Evolutionary conservation across 2,797 vertebrate species (phyloP).

Genomic region (Protonibea diacanthus): DNA sequence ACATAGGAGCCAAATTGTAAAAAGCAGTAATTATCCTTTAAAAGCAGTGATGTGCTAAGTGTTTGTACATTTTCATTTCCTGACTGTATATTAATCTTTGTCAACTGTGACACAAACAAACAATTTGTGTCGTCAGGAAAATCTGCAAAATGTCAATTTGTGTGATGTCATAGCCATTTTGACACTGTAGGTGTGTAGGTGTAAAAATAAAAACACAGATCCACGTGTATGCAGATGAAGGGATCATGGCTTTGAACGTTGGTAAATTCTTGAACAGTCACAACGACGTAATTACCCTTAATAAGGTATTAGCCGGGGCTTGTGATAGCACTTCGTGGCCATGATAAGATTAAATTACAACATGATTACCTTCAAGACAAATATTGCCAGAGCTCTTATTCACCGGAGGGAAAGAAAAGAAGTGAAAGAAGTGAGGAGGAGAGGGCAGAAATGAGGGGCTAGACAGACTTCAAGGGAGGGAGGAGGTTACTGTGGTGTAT

Average conservation of each 20-base stretch:
- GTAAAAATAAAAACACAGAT: conserved; percentile 6
- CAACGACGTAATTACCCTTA: background rate
- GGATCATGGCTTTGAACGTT: conserved; percentile 17
- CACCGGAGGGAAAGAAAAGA: conserved; percentile 16
- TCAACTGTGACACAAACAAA: background rate
- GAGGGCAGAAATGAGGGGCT: conserved; percentile 48
- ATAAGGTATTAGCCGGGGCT: conserved; percentile 14
- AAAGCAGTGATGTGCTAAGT: background rate
- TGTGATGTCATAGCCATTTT: too few species aligned
- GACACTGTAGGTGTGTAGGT: too few species aligned
- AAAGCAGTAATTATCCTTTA: background rate
- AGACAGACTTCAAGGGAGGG: conserved; percentile 65
- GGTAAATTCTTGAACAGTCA: conserved; percentile 32
- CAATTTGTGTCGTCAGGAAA: background rate
- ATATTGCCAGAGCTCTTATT: conserved; percentile 55
- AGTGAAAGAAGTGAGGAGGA: conserved; percentile 26
- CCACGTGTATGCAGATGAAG: background rate
- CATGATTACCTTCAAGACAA: conserved; percentile 54
- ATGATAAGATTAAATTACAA: conserved; percentile 51
- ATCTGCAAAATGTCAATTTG: background rate
- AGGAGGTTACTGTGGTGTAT: conserved; percentile 83
- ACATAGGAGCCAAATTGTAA: background rate
- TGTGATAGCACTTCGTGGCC: conserved; percentile 17
- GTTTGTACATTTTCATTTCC: background rate
- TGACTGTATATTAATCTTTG: too few species aligned